Conservation (phyloP, 2,888 invertebrate genomes). For the Nomada ferruginata region DNA sequence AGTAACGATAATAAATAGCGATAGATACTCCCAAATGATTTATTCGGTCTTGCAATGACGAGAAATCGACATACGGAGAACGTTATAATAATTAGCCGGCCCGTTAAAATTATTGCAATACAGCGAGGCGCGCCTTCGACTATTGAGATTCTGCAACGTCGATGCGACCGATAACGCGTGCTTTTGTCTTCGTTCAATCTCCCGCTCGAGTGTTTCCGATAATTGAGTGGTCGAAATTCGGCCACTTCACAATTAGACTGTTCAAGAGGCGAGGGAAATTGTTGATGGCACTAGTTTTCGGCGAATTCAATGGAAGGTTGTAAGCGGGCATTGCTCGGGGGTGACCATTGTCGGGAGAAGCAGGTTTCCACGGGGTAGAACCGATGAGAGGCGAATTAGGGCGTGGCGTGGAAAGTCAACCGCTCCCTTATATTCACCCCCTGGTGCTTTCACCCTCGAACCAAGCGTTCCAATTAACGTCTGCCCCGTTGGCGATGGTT, state of each 20-base stretch:
- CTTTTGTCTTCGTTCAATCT: background rate
- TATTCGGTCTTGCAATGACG: too few relatives aligned
- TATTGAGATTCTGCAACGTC: background rate
- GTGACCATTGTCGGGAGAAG: constrained; percentile 18
- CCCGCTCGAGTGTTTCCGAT: background rate
- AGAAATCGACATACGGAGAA: too few relatives aligned
- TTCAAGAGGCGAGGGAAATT: too few relatives aligned
- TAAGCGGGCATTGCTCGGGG: background rate
- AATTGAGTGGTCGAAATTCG: background rate
- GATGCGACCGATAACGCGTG: background rate
- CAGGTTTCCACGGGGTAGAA: constrained; percentile 26
- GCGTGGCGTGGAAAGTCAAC: constrained; percentile 72
- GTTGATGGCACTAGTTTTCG: too few relatives aligned
- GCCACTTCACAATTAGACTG: background rate
- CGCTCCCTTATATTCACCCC: constrained; percentile 68
- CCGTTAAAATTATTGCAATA: background rate
- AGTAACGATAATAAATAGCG: too few relatives aligned
- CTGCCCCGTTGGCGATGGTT: constrained; percentile 16
- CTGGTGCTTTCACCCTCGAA: constrained; percentile 35
- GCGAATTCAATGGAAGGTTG: too few relatives aligned
- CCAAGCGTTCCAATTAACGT: constrained; percentile 56
- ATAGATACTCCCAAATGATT: too few relatives aligned
- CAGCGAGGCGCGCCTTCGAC: too few relatives aligned
- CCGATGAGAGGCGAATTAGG: constrained; percentile 67
- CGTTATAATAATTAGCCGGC: background rate